These are phyloP conservation scores for Drosophila siamana DNA, from an alignment of 2,888 invertebrate genomes.

Conservation along the genomic window DNA sequence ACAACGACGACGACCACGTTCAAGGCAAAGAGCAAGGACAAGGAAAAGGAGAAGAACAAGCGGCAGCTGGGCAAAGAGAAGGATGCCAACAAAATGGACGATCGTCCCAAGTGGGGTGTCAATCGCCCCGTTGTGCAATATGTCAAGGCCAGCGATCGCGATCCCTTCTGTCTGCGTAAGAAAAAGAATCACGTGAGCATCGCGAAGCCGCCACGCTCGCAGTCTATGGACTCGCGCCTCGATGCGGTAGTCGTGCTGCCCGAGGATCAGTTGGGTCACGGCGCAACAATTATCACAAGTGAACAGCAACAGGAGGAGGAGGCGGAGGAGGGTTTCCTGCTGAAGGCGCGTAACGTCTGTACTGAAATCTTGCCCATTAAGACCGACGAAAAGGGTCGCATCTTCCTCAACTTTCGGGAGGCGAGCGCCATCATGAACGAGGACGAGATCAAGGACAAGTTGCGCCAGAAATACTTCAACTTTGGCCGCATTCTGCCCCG, in stretches of 20 bases:
- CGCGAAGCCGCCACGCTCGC: slow-evolving; percentile 87
- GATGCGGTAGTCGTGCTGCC: slow-evolving; percentile 58
- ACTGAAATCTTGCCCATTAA: slow-evolving; percentile 85
- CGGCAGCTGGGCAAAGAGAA: slow-evolving; percentile 63
- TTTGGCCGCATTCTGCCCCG: slow-evolving; percentile 83
- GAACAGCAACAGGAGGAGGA: slow-evolving; percentile 33
- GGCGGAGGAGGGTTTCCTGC: slow-evolving; percentile 81
- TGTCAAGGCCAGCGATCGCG: slow-evolving; percentile 95
- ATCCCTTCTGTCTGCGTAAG: slow-evolving; percentile 90
- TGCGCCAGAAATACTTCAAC: slow-evolving; percentile 84
- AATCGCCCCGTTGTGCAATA: slow-evolving; percentile 93
- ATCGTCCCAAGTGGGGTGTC: slow-evolving; percentile 91
- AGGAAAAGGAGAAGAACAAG: slow-evolving; percentile 73
- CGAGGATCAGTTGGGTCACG: slow-evolving; percentile 51
- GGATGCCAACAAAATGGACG: slow-evolving; percentile 86
- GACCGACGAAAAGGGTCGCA: slow-evolving; percentile 85
- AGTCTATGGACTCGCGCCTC: slow-evolving; percentile 83
- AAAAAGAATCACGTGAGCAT: slow-evolving; percentile 86
- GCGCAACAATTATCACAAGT: slow-evolving; percentile 6
- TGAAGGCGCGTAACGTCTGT: slow-evolving; percentile 85
- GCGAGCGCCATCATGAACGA: slow-evolving; percentile 85
- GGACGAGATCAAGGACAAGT: slow-evolving; percentile 84
- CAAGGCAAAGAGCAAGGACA: slow-evolving; percentile 81
- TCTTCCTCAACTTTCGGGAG: slow-evolving; percentile 85
- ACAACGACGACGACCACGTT: slow-evolving; percentile 84